Percentiles rank a stretch among this genome's conserved stretches.
These are phyloP conservation scores for Seriola aureovittata DNA, from an alignment of 2,113 vertebrate species.

Conservation along the genomic window DNA sequence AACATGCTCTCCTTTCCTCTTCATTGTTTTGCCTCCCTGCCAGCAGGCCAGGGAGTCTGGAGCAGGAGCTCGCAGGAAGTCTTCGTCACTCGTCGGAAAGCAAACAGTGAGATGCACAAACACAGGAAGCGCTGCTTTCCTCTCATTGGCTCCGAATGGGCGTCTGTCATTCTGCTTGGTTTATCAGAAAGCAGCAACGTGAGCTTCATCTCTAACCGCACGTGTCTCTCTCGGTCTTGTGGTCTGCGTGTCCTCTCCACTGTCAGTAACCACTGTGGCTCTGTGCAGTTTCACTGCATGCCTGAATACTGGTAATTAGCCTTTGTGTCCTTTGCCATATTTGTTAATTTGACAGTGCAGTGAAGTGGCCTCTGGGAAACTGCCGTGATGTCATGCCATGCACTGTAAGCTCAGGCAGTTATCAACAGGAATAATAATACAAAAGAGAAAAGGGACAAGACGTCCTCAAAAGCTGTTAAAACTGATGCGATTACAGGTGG, in stretches of 20 bases:
- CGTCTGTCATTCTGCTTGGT: conserved; percentile 23
- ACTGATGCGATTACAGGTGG: background rate
- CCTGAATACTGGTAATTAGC: background rate
- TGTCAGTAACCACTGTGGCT: background rate
- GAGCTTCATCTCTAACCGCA: conserved; percentile 19
- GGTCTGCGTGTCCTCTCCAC: background rate
- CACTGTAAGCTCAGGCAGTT: background rate
- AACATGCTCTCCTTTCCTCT: conserved; percentile 45
- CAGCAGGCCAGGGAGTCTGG: conserved; percentile 21
- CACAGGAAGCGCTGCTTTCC: conserved; percentile 65
- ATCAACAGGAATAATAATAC: background rate
- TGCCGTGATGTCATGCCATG: background rate
- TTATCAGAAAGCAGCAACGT: conserved; percentile 37
- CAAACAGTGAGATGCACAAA: conserved; percentile 57
- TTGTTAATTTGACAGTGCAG: conserved; percentile 9
- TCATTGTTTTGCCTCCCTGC: conserved; percentile 65
- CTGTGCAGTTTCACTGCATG: conserved; percentile 13
- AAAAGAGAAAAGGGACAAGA: background rate
- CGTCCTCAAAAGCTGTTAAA: background rate
- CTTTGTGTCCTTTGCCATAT: background rate
- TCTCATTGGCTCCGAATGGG: background rate
- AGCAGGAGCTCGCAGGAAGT: conserved; percentile 63
- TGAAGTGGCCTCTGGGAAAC: background rate
- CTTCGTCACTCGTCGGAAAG: conserved; percentile 37
- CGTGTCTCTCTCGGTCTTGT: background rate